phyloP scores from a whole-genome alignment of 37 sponge, comb jelly and placozoan genomes.

The Petrosia ficiformis region DNA sequence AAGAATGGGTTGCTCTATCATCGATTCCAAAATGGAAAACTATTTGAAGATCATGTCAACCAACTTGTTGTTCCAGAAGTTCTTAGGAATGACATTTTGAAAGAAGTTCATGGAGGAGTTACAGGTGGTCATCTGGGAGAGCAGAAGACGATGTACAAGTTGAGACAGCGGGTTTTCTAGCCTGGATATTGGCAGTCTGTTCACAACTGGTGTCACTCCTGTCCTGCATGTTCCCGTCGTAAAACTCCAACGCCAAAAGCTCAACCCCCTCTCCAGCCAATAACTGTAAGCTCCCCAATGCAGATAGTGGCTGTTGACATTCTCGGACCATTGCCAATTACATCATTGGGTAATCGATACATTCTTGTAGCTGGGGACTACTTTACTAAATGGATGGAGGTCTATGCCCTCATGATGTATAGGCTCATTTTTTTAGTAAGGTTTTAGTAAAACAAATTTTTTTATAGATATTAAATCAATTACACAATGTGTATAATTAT shows the following conservation, averaged over 20 bases:
- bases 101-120: constrained; percentile 5
- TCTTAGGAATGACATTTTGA: constrained; percentile 7
- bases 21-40: no score
- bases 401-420: no score
- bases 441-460: no score
- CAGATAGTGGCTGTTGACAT: constrained; percentile 47
- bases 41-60: neutral
- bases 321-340: constrained; percentile 20
- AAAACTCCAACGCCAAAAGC: constrained; percentile 15
- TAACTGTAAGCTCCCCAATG: constrained; percentile 24
- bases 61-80: constrained; percentile 29
- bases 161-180: constrained; percentile 49
- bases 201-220: constrained; percentile 20
- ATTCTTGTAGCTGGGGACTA: constrained; percentile 27
- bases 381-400: constrained; percentile 29
- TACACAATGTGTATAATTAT: no score
- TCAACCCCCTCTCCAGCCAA: constrained; percentile 27
- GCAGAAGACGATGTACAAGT: constrained; percentile 23
- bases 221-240: constrained; percentile 20
- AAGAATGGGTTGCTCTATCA: no score
- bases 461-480: no score
- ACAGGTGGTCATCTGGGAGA: constrained; percentile 29
- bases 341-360: constrained; percentile 6
- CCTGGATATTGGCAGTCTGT: constrained; percentile 35
- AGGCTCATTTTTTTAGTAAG: no score